Percentiles rank a stretch among this genome's conserved stretches.
These are phyloP conservation scores for Nomada hirtipes DNA, from an alignment of 2,888 invertebrate genomes.

Conservation along the genomic window DNA sequence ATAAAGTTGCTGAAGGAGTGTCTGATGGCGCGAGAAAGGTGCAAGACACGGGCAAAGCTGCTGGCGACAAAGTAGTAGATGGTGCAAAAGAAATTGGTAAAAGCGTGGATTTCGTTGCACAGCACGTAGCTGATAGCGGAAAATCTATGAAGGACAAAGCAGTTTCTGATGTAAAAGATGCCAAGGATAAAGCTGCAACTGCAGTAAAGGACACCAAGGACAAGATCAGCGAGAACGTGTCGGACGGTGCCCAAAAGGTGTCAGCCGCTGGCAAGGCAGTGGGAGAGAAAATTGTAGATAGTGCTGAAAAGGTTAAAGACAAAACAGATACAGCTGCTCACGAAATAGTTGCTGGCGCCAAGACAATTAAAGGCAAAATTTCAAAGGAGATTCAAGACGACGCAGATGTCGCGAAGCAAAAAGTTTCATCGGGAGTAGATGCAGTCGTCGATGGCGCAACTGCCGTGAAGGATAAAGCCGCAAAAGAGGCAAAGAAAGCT, in stretches of 20 bases:
- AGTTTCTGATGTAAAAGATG: conserved; percentile 16
- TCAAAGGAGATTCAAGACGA: conserved; percentile 53
- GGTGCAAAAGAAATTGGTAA: conserved; percentile 61
- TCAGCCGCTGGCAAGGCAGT: conserved; percentile 85
- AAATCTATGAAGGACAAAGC: conserved; percentile 52
- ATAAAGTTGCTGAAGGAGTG: conserved; percentile 40
- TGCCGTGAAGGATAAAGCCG: conserved; percentile 68
- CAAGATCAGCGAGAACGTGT: conserved; percentile 42
- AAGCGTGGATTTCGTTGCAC: not conserved
- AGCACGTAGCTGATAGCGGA: not conserved
- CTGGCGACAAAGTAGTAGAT: conserved; percentile 85
- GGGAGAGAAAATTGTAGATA: conserved; percentile 78
- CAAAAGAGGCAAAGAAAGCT: conserved; percentile 58
- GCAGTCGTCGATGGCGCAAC: conserved; percentile 58
- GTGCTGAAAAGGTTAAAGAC: conserved; percentile 66
- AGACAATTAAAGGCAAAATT: conserved; percentile 54
- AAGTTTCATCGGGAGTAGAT: conserved; percentile 52
- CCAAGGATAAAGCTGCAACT: conserved; percentile 61
- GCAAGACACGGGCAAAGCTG: conserved; percentile 79
- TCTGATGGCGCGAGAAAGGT: conserved; percentile 75
- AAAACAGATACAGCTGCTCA: conserved; percentile 40
- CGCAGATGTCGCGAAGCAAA: conserved; percentile 41
- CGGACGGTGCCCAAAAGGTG: conserved; percentile 63
- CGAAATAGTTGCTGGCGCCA: conserved; percentile 45
- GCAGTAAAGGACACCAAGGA: conserved; percentile 46